These are phyloP conservation scores for Lasius platythorax DNA, from an alignment of 2,888 invertebrate genomes.

Conservation along the genomic window DNA sequence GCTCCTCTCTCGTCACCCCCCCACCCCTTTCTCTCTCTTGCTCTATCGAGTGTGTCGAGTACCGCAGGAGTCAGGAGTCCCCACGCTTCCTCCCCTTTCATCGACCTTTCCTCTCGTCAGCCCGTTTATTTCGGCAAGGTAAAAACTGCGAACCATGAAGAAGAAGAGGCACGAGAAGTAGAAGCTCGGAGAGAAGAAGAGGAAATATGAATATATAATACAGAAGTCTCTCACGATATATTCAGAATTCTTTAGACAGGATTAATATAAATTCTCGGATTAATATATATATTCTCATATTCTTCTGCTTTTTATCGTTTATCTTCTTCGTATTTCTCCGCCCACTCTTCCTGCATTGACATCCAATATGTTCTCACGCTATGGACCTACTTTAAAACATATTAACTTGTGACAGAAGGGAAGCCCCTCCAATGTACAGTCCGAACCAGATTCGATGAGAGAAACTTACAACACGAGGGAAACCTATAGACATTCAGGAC, in stretches of 20 bases:
- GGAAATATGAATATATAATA: constrained; percentile 18
- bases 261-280: constrained; percentile 19
- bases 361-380: constrained; percentile 47
- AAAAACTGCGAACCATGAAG: constrained; percentile 53
- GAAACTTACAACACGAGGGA: constrained; percentile 53
- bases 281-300: neutral
- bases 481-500: constrained; percentile 19
- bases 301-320: constrained; percentile 42
- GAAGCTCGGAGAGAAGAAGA: constrained; percentile 5
- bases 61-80: constrained; percentile 1
- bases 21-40: constrained; percentile 63
- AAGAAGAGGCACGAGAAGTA: neutral
- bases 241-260: neutral
- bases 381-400: constrained; percentile 81
- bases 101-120: constrained; percentile 58
- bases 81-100: constrained; percentile 50
- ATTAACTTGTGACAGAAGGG: constrained; percentile 74
- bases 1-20: constrained; percentile 38
- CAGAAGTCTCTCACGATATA: neutral
- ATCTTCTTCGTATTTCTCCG: constrained; percentile 54
- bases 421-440: constrained; percentile 24
- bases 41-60: constrained; percentile 33
- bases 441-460: constrained; percentile 64
- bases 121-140: constrained; percentile 72
- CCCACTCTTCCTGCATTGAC: neutral